Percentiles rank a stretch among this genome's conserved stretches.
Conservation (phyloP, 2,888 invertebrate species). For the Acronicta psi region DNA sequence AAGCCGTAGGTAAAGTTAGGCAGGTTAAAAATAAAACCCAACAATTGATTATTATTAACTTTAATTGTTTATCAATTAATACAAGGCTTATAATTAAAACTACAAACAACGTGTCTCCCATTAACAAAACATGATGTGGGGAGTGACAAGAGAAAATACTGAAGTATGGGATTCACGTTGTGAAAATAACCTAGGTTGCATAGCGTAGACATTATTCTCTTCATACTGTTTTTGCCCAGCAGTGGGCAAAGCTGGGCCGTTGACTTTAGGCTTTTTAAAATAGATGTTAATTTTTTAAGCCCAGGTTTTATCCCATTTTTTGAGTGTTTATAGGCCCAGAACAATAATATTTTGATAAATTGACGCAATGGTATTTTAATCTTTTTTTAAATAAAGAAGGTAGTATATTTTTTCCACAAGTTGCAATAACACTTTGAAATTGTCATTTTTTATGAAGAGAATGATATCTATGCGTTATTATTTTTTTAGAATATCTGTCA, state of each 20-base stretch:
- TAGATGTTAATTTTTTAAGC: too few species aligned
- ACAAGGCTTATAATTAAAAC: constrained; percentile 50
- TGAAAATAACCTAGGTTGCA: constrained; percentile 29
- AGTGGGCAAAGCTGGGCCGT: not conserved
- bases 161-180: constrained; percentile 39
- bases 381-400: too few species aligned
- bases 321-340: too few species aligned
- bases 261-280: too few species aligned
- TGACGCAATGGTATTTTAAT: too few species aligned
- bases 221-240: not conserved
- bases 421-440: not conserved
- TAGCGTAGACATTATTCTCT: constrained; percentile 39
- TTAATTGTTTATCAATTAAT: constrained; percentile 60
- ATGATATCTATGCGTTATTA: constrained; percentile 32
- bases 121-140: constrained; percentile 62
- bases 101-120: constrained; percentile 40
- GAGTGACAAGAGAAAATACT: constrained; percentile 60
- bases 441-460: constrained; percentile 13
- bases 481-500: constrained; percentile 36
- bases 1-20: too few species aligned
- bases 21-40: constrained; percentile 36
- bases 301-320: too few species aligned
- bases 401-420: not conserved
- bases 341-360: too few species aligned
- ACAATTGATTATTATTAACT: constrained; percentile 58